phyloP scores from a whole-genome alignment of 2,888 invertebrate genomes.

The Tinea trinotella region DNA sequence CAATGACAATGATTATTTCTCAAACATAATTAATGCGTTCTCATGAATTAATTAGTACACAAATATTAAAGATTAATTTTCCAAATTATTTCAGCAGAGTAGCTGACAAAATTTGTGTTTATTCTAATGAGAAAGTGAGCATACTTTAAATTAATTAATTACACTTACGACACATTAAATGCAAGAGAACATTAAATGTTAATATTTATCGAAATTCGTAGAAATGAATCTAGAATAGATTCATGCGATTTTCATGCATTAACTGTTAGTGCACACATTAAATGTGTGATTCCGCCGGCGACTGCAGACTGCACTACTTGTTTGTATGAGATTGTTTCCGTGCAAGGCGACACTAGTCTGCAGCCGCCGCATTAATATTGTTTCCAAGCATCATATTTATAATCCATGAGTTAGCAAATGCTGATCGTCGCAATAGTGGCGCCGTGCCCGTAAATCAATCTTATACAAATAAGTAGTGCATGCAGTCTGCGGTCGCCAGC shows the following conservation, averaged over 20 bases:
- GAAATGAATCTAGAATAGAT: constrained; percentile 33
- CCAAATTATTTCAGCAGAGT: neutral
- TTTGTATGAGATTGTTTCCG: too few relatives aligned
- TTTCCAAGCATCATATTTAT: too few relatives aligned
- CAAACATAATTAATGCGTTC: neutral
- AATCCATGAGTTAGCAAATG: too few relatives aligned
- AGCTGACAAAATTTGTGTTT: neutral
- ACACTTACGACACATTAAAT: constrained; percentile 51
- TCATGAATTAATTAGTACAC: neutral
- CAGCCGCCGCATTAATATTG: too few relatives aligned
- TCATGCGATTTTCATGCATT: constrained; percentile 26
- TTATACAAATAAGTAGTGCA: too few relatives aligned
- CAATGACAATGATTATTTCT: constrained; percentile 4
- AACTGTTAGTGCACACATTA: constrained; percentile 47
- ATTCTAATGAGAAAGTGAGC: constrained; percentile 49
- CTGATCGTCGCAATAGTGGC: too few relatives aligned
- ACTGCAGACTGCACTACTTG: too few relatives aligned
- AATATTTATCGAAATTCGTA: constrained; percentile 58
- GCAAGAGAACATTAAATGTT: constrained; percentile 38
- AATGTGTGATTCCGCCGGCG: too few relatives aligned
- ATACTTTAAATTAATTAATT: constrained; percentile 27
- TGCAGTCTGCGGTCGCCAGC: too few relatives aligned
- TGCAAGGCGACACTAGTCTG: too few relatives aligned
- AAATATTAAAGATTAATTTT: neutral
- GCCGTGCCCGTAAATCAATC: too few relatives aligned